Evolutionary conservation across 2,113 vertebrate species (phyloP), one percentile per base, ranked within the genome.

Genomic region (Bombycilla garrulus): DNA sequence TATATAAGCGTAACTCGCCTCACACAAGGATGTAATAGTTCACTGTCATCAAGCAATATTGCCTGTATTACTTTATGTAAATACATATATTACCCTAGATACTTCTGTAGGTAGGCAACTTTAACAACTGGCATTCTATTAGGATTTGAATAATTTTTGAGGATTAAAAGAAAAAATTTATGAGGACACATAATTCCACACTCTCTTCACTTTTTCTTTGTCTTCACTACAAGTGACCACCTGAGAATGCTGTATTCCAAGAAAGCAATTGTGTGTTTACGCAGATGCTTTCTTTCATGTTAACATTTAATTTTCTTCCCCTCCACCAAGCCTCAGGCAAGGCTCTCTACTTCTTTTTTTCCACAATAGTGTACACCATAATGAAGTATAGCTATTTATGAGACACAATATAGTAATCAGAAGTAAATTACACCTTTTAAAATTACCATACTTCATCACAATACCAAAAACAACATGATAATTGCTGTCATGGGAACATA

Each of bases 321-420:
- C 69, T 65, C n/a, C 84, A 56, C 17, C 36, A 81, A 88, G 64
- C 51, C 53, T 86, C 70, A 81, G 70, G 61, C 58, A 84, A 95
- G 79, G 47, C 50, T 48, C 24, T 53, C 38, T 38, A 15, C 29
- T 6, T 76, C 53, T 77, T 72, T 90, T 72, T 94, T 92, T 53
- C 48, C 73, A 50, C 2, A 4, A n/a, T 44, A 33, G 15, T 58
- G 6, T 76, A 54, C 42, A 58, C 57, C 42, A 31, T 56, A 69
- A 90, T 66, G 57, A 72, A 93, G 35, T 77, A 16, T 12, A 85
- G 54, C 82, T 89, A 88, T 95, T 95, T 82, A 93, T 58, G 36
- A 67, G 33, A 47, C 38, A 96, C 64, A 96, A 81, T 96, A 71
- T 47, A 94, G 67, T 77, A 96, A 97, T 96, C 97, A 97, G 72